Evolutionary conservation across 2,113 vertebrate species (phyloP).

Genomic region (Emydocephalus ijimae): DNA sequence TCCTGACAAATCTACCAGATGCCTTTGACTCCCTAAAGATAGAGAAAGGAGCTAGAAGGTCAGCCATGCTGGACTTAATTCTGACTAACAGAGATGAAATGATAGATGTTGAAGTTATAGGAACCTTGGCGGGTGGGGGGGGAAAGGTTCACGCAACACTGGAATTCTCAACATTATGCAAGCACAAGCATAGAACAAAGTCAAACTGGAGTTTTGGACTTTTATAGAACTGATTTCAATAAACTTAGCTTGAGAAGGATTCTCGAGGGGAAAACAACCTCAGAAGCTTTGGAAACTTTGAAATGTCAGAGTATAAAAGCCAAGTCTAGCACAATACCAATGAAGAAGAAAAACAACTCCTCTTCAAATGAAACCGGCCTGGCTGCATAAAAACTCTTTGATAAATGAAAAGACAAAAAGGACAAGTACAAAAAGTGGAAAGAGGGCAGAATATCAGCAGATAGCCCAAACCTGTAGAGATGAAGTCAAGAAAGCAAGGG

Average conservation of each 20-base stretch:
- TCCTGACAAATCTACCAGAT: neutral
- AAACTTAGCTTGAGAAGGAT: neutral
- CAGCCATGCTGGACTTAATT: neutral
- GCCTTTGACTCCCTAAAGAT: neutral
- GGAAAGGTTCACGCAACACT: neutral
- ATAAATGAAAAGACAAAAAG: neutral
- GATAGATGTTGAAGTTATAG: neutral
- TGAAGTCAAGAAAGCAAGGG: neutral
- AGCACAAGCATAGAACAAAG: neutral
- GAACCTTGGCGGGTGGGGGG: neutral
- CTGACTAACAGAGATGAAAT: neutral
- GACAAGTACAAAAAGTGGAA: neutral
- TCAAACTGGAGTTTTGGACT: neutral
- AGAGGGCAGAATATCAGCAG: neutral
- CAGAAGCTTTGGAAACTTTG: neutral
- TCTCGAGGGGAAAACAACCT: neutral
- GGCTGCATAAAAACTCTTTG: neutral
- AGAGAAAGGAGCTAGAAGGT: neutral
- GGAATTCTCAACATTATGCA: neutral
- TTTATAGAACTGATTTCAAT: too few relatives aligned
- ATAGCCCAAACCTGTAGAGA: neutral
- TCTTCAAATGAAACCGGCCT: neutral
- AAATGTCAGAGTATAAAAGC: too few relatives aligned
- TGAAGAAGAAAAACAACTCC: too few relatives aligned
- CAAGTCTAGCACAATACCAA: too few relatives aligned